Percentiles rank a stretch among this genome's conserved stretches.
phyloP scores from a whole-genome alignment of 2,113 vertebrate species.

The Leiothrix lutea region DNA sequence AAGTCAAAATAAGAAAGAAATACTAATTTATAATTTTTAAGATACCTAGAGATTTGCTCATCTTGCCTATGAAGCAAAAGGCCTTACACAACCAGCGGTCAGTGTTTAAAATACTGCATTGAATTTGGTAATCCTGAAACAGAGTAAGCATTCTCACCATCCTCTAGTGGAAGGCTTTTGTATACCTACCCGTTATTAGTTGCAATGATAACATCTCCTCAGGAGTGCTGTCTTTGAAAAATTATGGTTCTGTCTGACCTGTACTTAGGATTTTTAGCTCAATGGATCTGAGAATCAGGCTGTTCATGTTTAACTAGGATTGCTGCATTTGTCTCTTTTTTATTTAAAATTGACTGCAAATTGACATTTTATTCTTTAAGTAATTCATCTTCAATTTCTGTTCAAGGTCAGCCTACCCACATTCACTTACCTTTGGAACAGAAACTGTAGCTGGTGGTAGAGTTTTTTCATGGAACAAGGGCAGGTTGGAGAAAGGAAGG shows the following conservation, averaged over 20 bases:
- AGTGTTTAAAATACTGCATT: background rate
- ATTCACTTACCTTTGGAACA: background rate
- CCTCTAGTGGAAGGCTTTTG: background rate
- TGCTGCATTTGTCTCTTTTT: background rate
- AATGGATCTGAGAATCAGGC: background rate
- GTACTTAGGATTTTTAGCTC: background rate
- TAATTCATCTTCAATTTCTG: background rate
- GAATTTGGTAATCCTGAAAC: background rate
- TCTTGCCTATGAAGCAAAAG: background rate
- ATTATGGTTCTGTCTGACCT: background rate
- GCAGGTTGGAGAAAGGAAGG: background rate
- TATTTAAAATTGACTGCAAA: background rate
- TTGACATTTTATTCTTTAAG: background rate
- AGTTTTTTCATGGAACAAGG: background rate
- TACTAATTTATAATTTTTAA: background rate
- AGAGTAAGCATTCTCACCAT: background rate
- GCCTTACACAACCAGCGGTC: background rate
- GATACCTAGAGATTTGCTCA: background rate
- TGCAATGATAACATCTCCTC: background rate
- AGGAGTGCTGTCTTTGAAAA: background rate
- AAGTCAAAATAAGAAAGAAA: background rate
- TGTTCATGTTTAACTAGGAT: background rate
- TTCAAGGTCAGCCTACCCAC: background rate
- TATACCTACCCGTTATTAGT: background rate
- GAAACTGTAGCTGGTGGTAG: background rate